Evolutionary conservation across 2,113 vertebrate genomes (phyloP), one percentile per base, ranked within the genome.

Genomic region (Muntiacus muntjak): DNA sequence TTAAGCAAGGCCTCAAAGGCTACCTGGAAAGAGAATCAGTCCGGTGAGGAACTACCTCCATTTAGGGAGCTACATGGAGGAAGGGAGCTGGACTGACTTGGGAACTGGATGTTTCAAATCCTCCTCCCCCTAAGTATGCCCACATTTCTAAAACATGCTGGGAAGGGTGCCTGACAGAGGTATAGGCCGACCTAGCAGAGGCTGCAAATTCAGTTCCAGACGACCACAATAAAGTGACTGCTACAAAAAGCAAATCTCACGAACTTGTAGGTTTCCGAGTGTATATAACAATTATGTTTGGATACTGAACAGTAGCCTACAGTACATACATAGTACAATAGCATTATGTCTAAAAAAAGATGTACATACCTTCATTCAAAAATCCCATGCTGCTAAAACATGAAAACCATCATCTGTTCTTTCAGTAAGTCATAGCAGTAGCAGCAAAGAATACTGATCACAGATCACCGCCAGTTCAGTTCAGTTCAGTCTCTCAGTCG

Each of bases 21-120:
- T 14, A 33, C 4, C 64, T 50, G 40, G 60, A n/a, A 89, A 55
- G n/a, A 58, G 47, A 89, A 84, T n/a, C 78, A 89, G 50, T 78
- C 36, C 64, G 25, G 47, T 78, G 54, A 91, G 36, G 30, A 84
- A 58, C 52, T 17, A 40, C n/a, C 12, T 91, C 55, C 52, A 57
- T 28, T 58, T 79, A 60, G 14, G 55, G n/a, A 58, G 14, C 74
- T 62, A n/a, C 82, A 47, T 33, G 14, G 52, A 45, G 3, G 25
- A 97, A 95, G 8, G 10, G 36, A 26, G 28, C n/a, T 89, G 25
- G 43, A 78, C 33, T 60, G 43, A 79, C 13, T 5, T 54, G 25
- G 7, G 55, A 26, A 85, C 45, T 47, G 26, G 52, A 47, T 45
- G 26, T 47, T 88, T 94, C n/a, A 55, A 92, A 97, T 57, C 92